Evolutionary conservation across 2,113 vertebrate genomes (phyloP).

Genomic region (Xenopus tropicalis): DNA sequence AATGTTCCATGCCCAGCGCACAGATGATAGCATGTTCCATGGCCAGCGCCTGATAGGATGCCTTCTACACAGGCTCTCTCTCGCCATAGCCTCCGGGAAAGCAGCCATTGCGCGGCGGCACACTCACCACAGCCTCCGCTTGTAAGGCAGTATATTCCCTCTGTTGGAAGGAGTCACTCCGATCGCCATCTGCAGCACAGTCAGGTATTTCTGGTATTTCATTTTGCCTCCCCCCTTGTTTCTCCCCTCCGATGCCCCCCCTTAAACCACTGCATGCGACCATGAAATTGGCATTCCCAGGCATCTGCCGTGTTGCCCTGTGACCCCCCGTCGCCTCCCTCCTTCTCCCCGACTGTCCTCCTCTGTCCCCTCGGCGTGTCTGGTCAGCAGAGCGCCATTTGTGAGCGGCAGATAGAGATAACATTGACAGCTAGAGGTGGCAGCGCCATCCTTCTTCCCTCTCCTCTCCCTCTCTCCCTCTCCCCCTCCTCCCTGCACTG

Average conservation of each 20-base stretch:
- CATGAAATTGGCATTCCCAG: constrained; percentile 79
- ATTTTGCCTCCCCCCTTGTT: constrained; percentile 86
- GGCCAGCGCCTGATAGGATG: too few relatives aligned
- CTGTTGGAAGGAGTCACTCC: constrained; percentile 96
- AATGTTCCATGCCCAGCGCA: too few relatives aligned
- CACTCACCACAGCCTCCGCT: constrained; percentile 95
- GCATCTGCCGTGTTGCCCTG: constrained; percentile 82
- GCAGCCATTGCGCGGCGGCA: too few relatives aligned
- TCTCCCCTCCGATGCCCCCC: constrained; percentile 77
- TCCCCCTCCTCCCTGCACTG: neutral
- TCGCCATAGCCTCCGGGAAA: too few relatives aligned
- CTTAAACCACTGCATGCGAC: constrained; percentile 88
- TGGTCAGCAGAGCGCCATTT: constrained; percentile 75
- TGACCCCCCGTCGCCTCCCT: constrained; percentile 53
- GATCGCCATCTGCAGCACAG: constrained; percentile 97
- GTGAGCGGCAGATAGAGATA: constrained; percentile 66
- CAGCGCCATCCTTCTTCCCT: constrained; percentile 28
- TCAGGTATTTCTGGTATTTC: constrained; percentile 99
- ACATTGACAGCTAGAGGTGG: constrained; percentile 51
- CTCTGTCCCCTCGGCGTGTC: constrained; percentile 30
- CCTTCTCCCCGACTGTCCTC: constrained; percentile 2
- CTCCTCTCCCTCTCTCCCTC: neutral
- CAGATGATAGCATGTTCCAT: too few relatives aligned
- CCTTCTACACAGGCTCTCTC: too few relatives aligned
- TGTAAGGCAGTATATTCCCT: constrained; percentile 91